Percentiles rank a stretch among this genome's conserved stretches.
Evolutionary conservation across 1,140 invertebrate genomes (phyloP).

Genomic region (Vanessa tameamea): DNA sequence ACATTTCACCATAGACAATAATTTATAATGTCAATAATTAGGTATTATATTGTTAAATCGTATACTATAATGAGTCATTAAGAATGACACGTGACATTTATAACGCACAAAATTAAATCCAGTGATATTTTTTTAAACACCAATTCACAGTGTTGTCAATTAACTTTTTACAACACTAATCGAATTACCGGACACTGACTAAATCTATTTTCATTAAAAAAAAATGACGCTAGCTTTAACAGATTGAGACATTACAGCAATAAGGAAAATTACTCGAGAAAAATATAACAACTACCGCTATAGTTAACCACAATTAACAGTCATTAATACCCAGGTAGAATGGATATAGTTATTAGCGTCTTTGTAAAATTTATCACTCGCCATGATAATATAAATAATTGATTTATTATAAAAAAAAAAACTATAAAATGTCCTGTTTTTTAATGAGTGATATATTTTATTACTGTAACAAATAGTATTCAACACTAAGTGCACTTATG

Average conservation of each 20-base stretch:
- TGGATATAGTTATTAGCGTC: slow-evolving; percentile 2
- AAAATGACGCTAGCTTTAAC: not conserved
- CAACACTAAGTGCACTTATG: too few species aligned
- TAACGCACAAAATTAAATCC: too few species aligned
- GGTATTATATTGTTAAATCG: too few species aligned
- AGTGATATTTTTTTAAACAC: too few species aligned
- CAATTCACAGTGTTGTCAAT: too few species aligned
- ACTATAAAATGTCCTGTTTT: too few species aligned
- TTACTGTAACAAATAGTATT: too few species aligned
- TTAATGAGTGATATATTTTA: too few species aligned
- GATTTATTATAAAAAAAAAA: not conserved
- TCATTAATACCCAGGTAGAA: not conserved
- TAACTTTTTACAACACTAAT: not conserved
- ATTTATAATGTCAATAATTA: too few species aligned
- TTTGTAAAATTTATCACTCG: not conserved
- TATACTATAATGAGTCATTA: too few species aligned
- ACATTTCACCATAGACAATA: too few species aligned
- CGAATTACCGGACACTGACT: not conserved
- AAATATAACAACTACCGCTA: not conserved
- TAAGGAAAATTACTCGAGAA: not conserved
- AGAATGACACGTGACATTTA: too few species aligned
- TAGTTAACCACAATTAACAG: not conserved
- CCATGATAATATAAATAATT: not conserved
- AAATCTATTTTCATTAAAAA: not conserved
- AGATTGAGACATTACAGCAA: slow-evolving; percentile 2